These are phyloP conservation scores for Microplitis mediator DNA, from an alignment of 1,140 invertebrate species.

Conservation along the genomic window DNA sequence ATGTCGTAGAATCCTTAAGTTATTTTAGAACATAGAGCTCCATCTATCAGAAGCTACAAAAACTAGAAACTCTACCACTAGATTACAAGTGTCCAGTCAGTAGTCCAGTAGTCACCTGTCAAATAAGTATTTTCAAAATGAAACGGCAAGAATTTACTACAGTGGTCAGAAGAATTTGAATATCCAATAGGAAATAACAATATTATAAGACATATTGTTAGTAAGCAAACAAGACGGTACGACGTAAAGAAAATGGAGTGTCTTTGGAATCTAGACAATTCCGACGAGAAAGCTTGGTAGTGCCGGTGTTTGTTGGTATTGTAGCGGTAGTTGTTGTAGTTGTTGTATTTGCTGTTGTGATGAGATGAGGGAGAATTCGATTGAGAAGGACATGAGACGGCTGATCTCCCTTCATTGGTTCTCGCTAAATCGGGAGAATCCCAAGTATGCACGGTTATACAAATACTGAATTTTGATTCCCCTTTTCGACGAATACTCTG, in stretches of 20 bases:
- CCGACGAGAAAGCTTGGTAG: not conserved
- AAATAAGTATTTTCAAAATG: not conserved
- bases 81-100: not conserved
- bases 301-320: no score
- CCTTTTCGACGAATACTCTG: not conserved
- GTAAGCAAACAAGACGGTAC: not conserved
- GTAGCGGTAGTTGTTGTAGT: no score
- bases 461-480: not conserved
- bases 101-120: not conserved
- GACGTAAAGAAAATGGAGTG: not conserved
- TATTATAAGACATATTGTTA: not conserved
- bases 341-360: not conserved
- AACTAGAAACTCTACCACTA: not conserved
- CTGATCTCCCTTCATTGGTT: not conserved
- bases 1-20: no score
- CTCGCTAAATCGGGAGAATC: not conserved
- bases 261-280: not conserved
- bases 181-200: not conserved
- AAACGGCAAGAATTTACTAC: not conserved
- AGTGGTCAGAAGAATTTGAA: conserved; percentile 9
- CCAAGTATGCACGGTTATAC: not conserved
- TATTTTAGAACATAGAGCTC: no score
- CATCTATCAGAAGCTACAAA: no score
- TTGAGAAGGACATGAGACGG: not conserved
- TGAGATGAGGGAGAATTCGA: not conserved